These are phyloP conservation scores for Chrysodeixis includens DNA, from an alignment of 2,888 invertebrate genomes.

Conservation along the genomic window DNA sequence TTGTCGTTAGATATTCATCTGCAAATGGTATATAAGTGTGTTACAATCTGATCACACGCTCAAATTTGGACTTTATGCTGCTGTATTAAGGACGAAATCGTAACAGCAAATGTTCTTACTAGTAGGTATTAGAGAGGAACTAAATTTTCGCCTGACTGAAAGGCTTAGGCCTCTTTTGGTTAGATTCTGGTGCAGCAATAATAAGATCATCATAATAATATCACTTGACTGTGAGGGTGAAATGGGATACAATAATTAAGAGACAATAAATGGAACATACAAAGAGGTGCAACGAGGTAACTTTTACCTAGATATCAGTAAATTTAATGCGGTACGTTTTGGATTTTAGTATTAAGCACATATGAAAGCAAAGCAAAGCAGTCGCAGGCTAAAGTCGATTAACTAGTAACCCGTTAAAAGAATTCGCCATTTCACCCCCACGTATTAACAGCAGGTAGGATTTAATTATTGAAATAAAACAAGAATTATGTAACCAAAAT, in stretches of 20 bases:
- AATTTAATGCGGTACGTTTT: neutral
- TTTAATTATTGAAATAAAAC: conserved; percentile 63
- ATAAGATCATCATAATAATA: neutral
- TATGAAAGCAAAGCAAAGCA: neutral
- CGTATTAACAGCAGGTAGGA: neutral
- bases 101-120: no score
- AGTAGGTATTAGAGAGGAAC: no score
- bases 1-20: neutral
- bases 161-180: no score
- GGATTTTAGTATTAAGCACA: neutral
- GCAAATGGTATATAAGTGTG: neutral
- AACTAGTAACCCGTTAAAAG: neutral
- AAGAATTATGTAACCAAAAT: conserved; percentile 74
- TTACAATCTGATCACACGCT: neutral
- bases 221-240: neutral
- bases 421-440: neutral
- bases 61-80: no score
- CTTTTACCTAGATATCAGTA: neutral
- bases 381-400: neutral
- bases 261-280: neutral
- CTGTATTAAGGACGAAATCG: no score
- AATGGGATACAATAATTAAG: neutral
- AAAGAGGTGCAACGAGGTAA: neutral
- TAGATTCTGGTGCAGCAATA: no score
- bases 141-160: no score